Evolutionary conservation across 2,113 vertebrate species (phyloP), one percentile per base, ranked within the genome.

Genomic region (Pelecanoides urinatrix): DNA sequence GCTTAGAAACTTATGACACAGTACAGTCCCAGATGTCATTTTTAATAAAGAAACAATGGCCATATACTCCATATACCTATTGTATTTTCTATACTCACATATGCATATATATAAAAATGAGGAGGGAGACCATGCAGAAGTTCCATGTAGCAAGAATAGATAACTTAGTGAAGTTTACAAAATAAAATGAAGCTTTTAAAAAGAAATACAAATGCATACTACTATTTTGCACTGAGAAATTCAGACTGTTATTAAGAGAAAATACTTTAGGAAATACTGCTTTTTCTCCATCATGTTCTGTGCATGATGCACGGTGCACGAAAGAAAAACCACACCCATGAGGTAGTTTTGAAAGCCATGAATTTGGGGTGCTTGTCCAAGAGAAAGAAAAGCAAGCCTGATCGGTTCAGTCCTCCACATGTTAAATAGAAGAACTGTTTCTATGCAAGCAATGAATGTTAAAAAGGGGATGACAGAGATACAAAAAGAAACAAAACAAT

Each of bases 231-330:
- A 53, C 20, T 42, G 32, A 78, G 29, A 77, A 90, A 80, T 62
- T 50, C 66, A 66, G 19, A n/a, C 5, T 38, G 14, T 25, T 77
- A 52, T 47, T 63, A 71, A 27, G 15, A 82, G 45, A 80, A 92
- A 83, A 36, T 20, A 66, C 14, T 55, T 44, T 9, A 74, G 16
- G 11, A 90, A 90, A 86, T 75, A 29, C 13, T 44, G 29, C 16
- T 32, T 93, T 83, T 79, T 55, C 29, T 71, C 34, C 27, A 27
- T 9, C 23, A 26, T n/a, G 7, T 36, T 77, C 21, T 50, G 22
- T 0, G 1, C 16, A 19, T 0, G 4, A 56, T 65, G 29, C 17
- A 16, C 38, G 23, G 25, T 32, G 20, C 36, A 72, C 7, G 9
- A 71, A 78, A 88, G 23, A n/a, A 94, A 73, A 88, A 74, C 26